Percentiles rank a stretch among this genome's conserved stretches.
phyloP scores from a whole-genome alignment of 2,888 invertebrate genomes.

The Polydrusus pterygomalis region DNA sequence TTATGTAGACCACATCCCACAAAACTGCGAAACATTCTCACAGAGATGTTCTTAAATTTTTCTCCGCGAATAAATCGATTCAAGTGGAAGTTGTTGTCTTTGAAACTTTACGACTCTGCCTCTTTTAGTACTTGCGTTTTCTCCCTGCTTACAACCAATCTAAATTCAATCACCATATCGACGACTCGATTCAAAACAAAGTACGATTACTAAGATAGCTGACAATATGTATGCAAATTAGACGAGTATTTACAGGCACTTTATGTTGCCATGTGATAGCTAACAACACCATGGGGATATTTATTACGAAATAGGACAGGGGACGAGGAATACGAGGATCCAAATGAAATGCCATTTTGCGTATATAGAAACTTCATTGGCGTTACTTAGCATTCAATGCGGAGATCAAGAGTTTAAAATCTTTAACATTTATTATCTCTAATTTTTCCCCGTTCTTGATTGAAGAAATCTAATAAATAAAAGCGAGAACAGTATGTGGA shows the following conservation, averaged over 20 bases:
- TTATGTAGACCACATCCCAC: constrained; percentile 20
- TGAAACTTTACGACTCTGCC: constrained; percentile 42
- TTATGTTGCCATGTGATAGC: constrained; percentile 61
- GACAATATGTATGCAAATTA: constrained; percentile 67
- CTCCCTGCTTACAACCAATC: constrained; percentile 60
- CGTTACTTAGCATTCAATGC: neutral
- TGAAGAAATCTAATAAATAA: too few relatives aligned
- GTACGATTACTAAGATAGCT: constrained; percentile 64
- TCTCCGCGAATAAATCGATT: constrained; percentile 46
- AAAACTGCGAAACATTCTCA: constrained; percentile 14
- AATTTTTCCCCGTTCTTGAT: too few relatives aligned
- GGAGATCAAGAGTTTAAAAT: too few relatives aligned
- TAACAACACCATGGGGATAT: constrained; percentile 55
- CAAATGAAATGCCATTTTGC: constrained; percentile 42
- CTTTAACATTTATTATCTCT: too few relatives aligned
- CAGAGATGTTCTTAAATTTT: constrained; percentile 43
- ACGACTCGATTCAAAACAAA: constrained; percentile 59
- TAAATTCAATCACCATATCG: constrained; percentile 65
- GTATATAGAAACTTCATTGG: constrained; percentile 31
- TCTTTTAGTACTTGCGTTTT: constrained; percentile 49
- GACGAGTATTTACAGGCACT: constrained; percentile 64
- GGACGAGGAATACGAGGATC: constrained; percentile 30
- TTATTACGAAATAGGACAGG: constrained; percentile 50
- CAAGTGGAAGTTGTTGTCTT: constrained; percentile 43
- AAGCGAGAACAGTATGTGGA: too few relatives aligned